Base-by-base conservation (phyloP, 1,140 invertebrate species). In the Elymnias hypermnestra region DNA sequence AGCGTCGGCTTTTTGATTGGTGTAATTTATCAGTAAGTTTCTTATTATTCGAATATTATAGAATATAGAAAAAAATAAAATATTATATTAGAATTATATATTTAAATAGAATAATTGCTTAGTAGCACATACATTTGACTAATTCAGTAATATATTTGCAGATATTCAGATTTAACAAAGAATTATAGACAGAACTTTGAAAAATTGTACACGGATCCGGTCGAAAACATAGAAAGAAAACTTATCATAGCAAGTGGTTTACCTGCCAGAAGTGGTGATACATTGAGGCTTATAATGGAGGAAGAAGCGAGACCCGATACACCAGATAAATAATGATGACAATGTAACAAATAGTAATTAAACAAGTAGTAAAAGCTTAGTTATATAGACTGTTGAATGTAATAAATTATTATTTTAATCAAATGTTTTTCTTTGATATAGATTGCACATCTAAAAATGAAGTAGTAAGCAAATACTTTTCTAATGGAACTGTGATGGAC, bases 221-320 rank as follows among this genome's bases (percentile, higher is more conserved):
- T 78, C 29, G 70, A 73, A 52, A 78, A 79, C 60, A 62, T 82
- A 1, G 81, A 85, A 55, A 73, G 81, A 29, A 72, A 52, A 42
- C 47, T 67, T 35, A 53, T 85, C 57, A 83, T 85, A 26, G 71
- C 66, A 8, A 69, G 61, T 49, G 72, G 76, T 1, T 26, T 83
- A 17, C 57, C 53, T 3, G 55, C 57, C 21, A 68, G 64, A 54
- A 49, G 60, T 5, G 68, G 59, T 13, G 57, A 63, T 22, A 42
- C 53, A 7, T 64, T 82, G n/a, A 52, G 72, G 50, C 52, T 58
- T 45, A 10, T 68, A 6, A 46, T 74, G 6, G 52, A 73, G 40
- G 72, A 81, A 21, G 46, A 49, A 25, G 38, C 63, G 36, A 53
- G 72, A 25, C 33, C 63, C 3, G 76, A 84, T 29, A 50, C 52